Evolutionary conservation across 1,140 invertebrate genomes (phyloP), one percentile per base, ranked within the genome.

Genomic region (Papilio helenus): DNA sequence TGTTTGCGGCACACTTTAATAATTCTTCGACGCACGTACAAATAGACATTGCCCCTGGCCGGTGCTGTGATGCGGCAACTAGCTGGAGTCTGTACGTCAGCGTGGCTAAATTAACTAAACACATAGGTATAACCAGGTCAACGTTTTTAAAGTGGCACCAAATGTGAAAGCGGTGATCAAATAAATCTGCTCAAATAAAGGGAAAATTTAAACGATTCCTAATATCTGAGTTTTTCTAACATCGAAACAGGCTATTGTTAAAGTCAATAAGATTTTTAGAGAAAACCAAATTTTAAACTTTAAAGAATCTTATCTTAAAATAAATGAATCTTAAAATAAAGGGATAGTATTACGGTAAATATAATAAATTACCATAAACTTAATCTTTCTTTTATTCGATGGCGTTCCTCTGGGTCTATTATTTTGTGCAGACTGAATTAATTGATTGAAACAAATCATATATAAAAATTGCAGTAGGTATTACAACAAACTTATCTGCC

Each of bases 131-230:
- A 80, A 88, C 80, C 85, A 85, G 88, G 87, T 88, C 87, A 89
- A 89, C 84, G 85, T 85, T 88, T 91, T 87, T 89, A 89, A 89
- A 89, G 86, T 90, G 89, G 88, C 90, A 84, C 85, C 85, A 84
- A 77, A 80, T 80, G 89, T 89, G 90, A 91, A 91, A 90, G 89
- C 88, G 81, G 80, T 86, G 83, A 87, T 82, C 86, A 90, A 90
- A 91, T 89, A 91, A 85, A 84, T 87, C 81, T 89, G 82, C 86
- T 85, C 87, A 90, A 90, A 88, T 84, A 90, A 86, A 86, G 82
- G 72, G 83, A 87, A 90, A 89, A 87, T 85, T 85, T 83, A 83
- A 85, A 86, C 26, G 14, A 68, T 29, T 26, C 23, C 14, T 29
- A 29, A 29, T 68, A 34, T 29, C 29, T 34, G 1, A 68, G 12